phyloP scores from a whole-genome alignment of 2,113 vertebrate species.

The Laterallus jamaicensis region DNA sequence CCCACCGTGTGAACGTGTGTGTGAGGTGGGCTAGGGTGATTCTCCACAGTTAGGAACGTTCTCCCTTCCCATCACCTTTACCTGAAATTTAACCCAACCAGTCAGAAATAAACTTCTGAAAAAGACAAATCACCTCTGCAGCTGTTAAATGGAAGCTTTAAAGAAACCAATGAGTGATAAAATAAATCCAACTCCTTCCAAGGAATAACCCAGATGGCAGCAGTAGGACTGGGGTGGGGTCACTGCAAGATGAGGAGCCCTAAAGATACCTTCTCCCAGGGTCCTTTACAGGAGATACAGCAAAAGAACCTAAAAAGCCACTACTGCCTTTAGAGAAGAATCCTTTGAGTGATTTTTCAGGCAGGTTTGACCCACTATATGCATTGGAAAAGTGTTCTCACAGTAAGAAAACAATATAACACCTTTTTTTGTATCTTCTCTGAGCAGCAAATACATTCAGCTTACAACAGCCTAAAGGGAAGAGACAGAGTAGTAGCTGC shows the following conservation, averaged over 20 bases:
- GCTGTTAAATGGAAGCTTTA: neutral
- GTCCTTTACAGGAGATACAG: neutral
- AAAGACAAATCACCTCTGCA: neutral
- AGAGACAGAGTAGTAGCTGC: neutral
- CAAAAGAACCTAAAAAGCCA: neutral
- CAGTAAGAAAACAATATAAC: neutral
- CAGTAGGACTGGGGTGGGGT: neutral
- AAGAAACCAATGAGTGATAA: neutral
- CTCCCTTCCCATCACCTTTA: neutral
- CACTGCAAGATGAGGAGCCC: neutral
- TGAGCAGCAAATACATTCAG: neutral
- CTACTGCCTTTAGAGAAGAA: neutral
- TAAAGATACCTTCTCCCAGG: neutral
- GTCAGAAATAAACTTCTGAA: neutral
- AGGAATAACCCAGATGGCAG: neutral
- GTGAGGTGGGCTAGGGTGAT: neutral
- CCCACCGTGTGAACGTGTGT: neutral
- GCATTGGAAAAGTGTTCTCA: neutral
- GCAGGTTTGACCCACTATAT: too few relatives aligned
- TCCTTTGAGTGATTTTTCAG: neutral
- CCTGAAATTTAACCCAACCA: neutral
- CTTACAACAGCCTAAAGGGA: neutral
- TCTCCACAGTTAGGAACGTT: neutral
- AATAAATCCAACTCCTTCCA: neutral
- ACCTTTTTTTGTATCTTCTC: neutral